Conservation (phyloP, 2,113 vertebrate genomes). For the Bagarius yarrelli region DNA sequence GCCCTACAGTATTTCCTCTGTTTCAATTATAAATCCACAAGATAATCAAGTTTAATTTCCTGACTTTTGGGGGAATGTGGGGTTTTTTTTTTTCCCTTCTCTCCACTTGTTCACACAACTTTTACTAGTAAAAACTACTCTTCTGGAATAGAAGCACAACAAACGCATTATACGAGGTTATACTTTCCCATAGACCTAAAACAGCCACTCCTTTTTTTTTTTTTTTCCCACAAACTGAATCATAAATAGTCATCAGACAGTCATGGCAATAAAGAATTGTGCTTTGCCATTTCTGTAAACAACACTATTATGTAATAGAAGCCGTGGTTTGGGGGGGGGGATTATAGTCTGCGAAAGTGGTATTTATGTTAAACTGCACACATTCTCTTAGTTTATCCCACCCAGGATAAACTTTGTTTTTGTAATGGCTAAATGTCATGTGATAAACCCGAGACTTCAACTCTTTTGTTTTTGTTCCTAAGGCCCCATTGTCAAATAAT, state of each 20-base stretch:
- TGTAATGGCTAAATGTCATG: slow-evolving; percentile 47
- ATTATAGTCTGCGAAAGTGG: slow-evolving; percentile 47
- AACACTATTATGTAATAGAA: slow-evolving; percentile 52
- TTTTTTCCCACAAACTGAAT: slow-evolving; percentile 28
- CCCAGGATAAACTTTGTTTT: slow-evolving; percentile 57
- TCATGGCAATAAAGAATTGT: slow-evolving; percentile 44
- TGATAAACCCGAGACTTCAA: background rate
- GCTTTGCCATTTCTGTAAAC: slow-evolving; percentile 23
- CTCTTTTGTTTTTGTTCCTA: background rate
- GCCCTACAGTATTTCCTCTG: too few relatives aligned
- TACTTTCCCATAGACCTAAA: slow-evolving; percentile 16
- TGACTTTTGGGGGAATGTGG: too few relatives aligned
- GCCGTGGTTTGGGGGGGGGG: slow-evolving; percentile 51
- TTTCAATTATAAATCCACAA: too few relatives aligned
- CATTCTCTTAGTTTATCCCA: slow-evolving; percentile 56
- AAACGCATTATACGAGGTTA: background rate
- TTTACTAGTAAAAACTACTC: background rate
- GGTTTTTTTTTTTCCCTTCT: too few relatives aligned
- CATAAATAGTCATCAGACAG: slow-evolving; percentile 46
- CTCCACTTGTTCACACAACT: background rate
- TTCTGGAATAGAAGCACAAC: background rate
- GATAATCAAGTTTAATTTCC: too few relatives aligned
- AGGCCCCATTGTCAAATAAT: too few relatives aligned
- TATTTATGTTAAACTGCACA: slow-evolving; percentile 21
- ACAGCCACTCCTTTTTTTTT: background rate